phyloP scores from a whole-genome alignment of 2,888 invertebrate species.

The Melinopterus prodromus region DNA sequence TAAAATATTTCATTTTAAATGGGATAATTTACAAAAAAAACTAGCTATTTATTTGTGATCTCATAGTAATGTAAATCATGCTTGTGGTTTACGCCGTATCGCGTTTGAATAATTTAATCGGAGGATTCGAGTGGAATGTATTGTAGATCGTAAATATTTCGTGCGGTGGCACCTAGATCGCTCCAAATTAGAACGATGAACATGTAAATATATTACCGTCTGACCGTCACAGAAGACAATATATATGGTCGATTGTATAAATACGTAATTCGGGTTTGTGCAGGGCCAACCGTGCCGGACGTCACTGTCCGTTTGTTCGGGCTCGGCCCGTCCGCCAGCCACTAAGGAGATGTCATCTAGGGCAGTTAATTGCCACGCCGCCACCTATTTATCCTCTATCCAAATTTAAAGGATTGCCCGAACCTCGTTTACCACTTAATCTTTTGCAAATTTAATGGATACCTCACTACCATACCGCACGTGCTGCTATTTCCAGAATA shows the following conservation, averaged over 20 bases:
- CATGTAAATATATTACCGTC: conserved; percentile 32
- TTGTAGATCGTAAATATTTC: conserved; percentile 26
- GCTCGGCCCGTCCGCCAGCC: conserved; percentile 39
- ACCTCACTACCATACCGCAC: neutral
- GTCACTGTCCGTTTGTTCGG: conserved; percentile 33
- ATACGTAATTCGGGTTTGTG: conserved; percentile 39
- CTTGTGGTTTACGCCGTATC: neutral
- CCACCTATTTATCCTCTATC: conserved; percentile 29
- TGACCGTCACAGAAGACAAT: conserved; percentile 34
- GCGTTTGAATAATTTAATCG: conserved; percentile 13
- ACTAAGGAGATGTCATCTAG: conserved; percentile 46
- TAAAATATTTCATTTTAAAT: neutral
- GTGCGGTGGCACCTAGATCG: conserved; percentile 14
- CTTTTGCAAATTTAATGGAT: conserved; percentile 17
- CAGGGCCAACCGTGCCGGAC: conserved; percentile 29
- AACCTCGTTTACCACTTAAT: conserved; percentile 17
- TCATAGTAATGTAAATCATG: neutral
- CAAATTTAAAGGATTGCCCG: conserved; percentile 22
- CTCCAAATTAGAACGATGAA: conserved; percentile 26
- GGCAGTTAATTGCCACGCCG: conserved; percentile 45
- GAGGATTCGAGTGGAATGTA: conserved; percentile 21
- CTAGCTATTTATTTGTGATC: conserved; percentile 10
- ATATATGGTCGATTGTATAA: conserved; percentile 39
- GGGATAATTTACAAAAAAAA: neutral
- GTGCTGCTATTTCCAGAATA: neutral